phyloP scores from a whole-genome alignment of 2,113 vertebrate species.

The Tursiops truncatus region DNA sequence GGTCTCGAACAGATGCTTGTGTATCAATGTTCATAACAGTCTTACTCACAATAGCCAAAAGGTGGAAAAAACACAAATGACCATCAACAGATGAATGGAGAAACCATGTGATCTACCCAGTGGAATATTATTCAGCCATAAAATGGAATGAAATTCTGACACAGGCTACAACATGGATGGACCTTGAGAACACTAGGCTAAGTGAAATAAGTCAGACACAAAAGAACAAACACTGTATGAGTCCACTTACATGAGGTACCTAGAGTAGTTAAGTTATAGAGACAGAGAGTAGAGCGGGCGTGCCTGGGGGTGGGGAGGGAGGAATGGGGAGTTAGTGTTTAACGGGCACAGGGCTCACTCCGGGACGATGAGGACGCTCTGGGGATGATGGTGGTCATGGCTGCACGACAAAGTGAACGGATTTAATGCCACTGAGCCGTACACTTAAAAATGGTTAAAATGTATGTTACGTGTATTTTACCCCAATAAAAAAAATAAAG shows the following conservation, averaged over 20 bases:
- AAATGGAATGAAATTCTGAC: background rate
- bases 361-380: background rate
- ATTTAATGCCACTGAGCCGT: background rate
- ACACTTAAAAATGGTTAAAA: background rate
- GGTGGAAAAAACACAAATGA: background rate
- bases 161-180: fast-evolving
- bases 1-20: background rate
- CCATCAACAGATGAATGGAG: background rate
- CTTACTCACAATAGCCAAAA: background rate
- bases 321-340: background rate
- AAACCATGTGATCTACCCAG: background rate
- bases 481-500: background rate
- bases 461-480: background rate
- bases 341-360: background rate
- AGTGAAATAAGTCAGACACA: background rate
- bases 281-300: background rate
- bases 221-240: fast-evolving
- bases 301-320: fast-evolving
- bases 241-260: fast-evolving
- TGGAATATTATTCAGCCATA: background rate
- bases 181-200: background rate
- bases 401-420: fast-evolving
- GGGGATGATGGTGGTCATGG: background rate
- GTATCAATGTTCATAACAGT: background rate
- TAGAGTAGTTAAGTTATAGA: background rate